Base-by-base conservation (phyloP, 1,140 invertebrate species). In the Drosophila mayri region DNA sequence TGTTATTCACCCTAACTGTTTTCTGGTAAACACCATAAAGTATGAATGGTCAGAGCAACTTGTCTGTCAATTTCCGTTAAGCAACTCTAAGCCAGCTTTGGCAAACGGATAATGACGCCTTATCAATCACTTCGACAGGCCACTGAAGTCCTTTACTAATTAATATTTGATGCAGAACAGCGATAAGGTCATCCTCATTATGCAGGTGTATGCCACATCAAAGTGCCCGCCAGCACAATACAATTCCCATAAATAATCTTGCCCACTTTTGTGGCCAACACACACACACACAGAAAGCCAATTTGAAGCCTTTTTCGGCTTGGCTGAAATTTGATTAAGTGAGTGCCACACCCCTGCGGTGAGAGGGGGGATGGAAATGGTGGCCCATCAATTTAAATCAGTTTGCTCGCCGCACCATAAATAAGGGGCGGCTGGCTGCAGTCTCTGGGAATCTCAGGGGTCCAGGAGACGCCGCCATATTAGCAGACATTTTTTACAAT, bases 401-500 rank as follows among this genome's bases (percentile, higher is more conserved):
- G 76, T 80, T 55, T 73, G 64, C 71, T 84, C 67, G 63, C 55
- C 44, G 63, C 68, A 74, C 84, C 79, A 87, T 90, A 87, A 87
- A 87, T 88, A 87, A 82, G 72, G 58, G 54, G 55, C 60, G 64
- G 43, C 65, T 77, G 64, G 43, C 65, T 77, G 55, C 57, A 65
- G 52, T 75, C 35, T 66, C n/a, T 25, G 52, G 20, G 58, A 47
- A 16, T n/a, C 43, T 40, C 44, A 43, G 52, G 18, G 41, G 37
- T 58, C 32, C 22, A 28, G 20, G 43, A 38, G 63, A 49, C 47
- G 47, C 41, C 67, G 54, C 41, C 74, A 72, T 81, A 90, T 90
- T 85, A 90, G 81, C 81, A 90, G 57, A 35, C 81, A 90, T 90
- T 90, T 90, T 90, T 90, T 90, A 90, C 85, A 79, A 90, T 85